A percentile compares a stretch with the other conserved stretches of the same genome.
phyloP scores from a whole-genome alignment of 2,113 vertebrate species.

The Cheilinus undulatus region DNA sequence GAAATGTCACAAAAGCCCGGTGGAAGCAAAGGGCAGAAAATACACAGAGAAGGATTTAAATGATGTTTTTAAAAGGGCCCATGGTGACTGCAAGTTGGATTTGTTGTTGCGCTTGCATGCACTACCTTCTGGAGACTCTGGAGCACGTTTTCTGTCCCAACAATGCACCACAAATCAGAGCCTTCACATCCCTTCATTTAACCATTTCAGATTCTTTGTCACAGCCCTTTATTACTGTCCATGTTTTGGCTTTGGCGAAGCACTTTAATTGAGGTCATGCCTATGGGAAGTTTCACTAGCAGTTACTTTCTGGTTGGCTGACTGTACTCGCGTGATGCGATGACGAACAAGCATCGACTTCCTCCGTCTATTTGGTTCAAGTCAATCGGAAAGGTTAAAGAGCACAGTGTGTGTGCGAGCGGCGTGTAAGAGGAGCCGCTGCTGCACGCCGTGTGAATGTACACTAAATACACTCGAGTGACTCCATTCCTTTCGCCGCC shows the following conservation, averaged over 20 bases:
- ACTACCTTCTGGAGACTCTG: too few relatives aligned
- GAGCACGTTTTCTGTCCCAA: too few relatives aligned
- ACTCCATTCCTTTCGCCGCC: constrained; percentile 13
- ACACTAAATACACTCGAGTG: constrained; percentile 1
- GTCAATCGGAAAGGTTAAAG: constrained; percentile 53
- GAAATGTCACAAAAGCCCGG: constrained; percentile 59
- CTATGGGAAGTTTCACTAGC: constrained; percentile 36
- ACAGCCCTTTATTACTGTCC: background rate
- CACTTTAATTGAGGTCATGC: constrained; percentile 9
- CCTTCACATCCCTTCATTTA: background rate
- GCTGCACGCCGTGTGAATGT: constrained; percentile 4
- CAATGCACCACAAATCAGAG: too few relatives aligned
- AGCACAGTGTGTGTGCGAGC: background rate
- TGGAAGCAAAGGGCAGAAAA: constrained; percentile 7
- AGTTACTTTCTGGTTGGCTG: constrained; percentile 41
- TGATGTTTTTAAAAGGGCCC: constrained; percentile 5
- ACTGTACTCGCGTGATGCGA: constrained; percentile 20
- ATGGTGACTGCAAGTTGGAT: background rate
- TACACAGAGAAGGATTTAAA: constrained; percentile 28
- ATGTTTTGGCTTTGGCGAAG: background rate
- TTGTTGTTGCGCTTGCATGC: constrained; percentile 1
- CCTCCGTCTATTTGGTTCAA: constrained; percentile 26
- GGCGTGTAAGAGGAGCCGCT: background rate
- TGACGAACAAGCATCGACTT: constrained; percentile 29
- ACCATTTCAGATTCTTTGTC: background rate